Evolutionary conservation across 1,140 invertebrate species (phyloP).

Genomic region (Palaemon carinicauda): DNA sequence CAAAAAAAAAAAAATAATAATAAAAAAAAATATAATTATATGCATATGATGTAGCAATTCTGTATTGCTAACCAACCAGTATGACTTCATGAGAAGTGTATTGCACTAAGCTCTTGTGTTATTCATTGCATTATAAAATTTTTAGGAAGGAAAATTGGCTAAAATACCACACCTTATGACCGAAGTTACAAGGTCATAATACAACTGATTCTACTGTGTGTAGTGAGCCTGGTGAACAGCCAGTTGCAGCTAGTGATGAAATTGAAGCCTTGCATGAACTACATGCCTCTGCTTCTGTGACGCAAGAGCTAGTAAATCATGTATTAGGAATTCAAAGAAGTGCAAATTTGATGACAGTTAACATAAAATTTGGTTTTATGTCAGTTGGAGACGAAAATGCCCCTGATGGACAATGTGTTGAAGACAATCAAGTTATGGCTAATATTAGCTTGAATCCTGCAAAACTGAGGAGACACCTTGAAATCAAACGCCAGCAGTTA

Average conservation of each 20-base stretch:
- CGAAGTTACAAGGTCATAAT: no score
- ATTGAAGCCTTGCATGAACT: no score
- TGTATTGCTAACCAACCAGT: no score
- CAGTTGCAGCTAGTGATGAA: neutral
- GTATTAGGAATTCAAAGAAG: slow-evolving; percentile 1
- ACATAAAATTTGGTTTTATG: no score
- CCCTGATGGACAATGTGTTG: slow-evolving; percentile 36
- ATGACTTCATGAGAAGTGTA: neutral
- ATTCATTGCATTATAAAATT: neutral
- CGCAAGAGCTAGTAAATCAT: slow-evolving; percentile 20
- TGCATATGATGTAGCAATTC: no score
- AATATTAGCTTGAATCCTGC: slow-evolving; percentile 28
- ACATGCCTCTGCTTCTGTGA: slow-evolving; percentile 2
- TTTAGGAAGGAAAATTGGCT: slow-evolving; percentile 13
- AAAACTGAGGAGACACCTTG: neutral
- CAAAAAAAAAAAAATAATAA: no score
- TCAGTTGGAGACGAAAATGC: slow-evolving; percentile 40
- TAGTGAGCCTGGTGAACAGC: neutral
- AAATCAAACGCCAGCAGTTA: no score
- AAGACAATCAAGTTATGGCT: slow-evolving; percentile 18
- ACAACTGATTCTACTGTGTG: neutral
- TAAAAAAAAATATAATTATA: no score
- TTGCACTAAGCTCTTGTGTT: neutral
- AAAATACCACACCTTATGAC: slow-evolving; percentile 15
- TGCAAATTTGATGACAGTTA: slow-evolving; percentile 22